Conservation (phyloP, 2,113 vertebrate genomes). For the Cercocebus atys region DNA sequence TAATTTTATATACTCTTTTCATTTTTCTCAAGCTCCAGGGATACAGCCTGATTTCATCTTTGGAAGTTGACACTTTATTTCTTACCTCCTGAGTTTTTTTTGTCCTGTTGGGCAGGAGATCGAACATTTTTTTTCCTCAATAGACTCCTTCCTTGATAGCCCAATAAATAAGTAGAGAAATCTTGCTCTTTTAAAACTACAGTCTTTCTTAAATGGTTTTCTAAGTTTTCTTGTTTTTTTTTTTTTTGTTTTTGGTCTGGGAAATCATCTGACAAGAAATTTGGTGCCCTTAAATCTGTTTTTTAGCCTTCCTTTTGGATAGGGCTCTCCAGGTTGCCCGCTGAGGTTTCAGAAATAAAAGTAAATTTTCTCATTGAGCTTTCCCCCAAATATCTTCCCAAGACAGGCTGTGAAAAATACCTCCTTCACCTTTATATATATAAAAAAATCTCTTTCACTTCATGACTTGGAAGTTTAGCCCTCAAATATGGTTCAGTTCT, state of each 20-base stretch:
- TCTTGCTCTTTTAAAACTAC: neutral
- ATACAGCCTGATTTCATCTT: neutral
- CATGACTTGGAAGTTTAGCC: neutral
- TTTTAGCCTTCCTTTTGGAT: neutral
- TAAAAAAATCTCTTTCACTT: neutral
- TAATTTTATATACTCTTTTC: neutral
- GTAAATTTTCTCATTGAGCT: neutral
- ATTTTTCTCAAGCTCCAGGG: neutral
- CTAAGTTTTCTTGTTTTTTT: neutral
- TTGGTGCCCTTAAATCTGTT: neutral
- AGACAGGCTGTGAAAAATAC: neutral
- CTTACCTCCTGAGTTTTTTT: neutral
- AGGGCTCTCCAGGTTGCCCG: neutral
- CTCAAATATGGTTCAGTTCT: neutral
- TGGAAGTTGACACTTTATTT: neutral
- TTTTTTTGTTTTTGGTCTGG: neutral
- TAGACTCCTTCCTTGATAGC: neutral
- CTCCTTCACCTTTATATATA: neutral
- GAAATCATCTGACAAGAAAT: neutral
- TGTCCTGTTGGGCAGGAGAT: neutral
- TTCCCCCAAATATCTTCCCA: neutral
- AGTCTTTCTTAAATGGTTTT: neutral
- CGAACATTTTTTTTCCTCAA: neutral
- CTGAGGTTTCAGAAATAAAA: neutral
- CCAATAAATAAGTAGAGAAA: neutral